Base-by-base conservation (phyloP, 2,113 vertebrate genomes). In the Australoheros scitulus region DNA sequence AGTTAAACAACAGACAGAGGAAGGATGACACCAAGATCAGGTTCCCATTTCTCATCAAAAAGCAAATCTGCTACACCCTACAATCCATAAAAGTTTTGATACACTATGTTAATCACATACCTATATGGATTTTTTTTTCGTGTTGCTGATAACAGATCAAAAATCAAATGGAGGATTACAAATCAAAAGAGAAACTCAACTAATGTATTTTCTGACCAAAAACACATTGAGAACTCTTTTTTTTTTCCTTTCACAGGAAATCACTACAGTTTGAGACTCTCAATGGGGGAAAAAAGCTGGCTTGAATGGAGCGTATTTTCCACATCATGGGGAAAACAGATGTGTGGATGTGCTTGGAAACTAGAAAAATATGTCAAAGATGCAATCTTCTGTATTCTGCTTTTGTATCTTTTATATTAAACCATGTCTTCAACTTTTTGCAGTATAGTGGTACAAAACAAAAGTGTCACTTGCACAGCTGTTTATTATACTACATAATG, bases 241-340 rank as follows among this genome's bases (percentile, higher is more conserved):
- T 3, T 34, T 55, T 32, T 72, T 17, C 7, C 55, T 50, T 68
- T 79, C 2, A 57, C 47, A 41, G 79, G 43, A 82, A 90, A 52
- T 70, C 57, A 41, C 63, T 79, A 61, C 29, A 79, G 75, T 50
- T 22, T 26, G 78, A 63, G 43, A 22, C 22, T 1, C 5, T 55
- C 47, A 29, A 59, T 38, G 29, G 20, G 13, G 58, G 36, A 68
- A 68, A 76, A 32, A 41, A 24, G 22, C 22, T 29, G 29, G 0
- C 58, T 61, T 20, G 34, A 75, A 65, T 7, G 3, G 63, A 82
- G 58, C 43, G 38, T 43, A 47, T 77, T 56, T 52, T 7, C 32
- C 55, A 10, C 24, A 29, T 55, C 47, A 86, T 84, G 70, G 75
- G 61, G 63, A 80, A 82, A 80, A 63, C 86, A 86, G 64, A 80